These are phyloP conservation scores for Neotragus moschatus DNA, from an alignment of 2,113 vertebrate species.

Conservation along the genomic window DNA sequence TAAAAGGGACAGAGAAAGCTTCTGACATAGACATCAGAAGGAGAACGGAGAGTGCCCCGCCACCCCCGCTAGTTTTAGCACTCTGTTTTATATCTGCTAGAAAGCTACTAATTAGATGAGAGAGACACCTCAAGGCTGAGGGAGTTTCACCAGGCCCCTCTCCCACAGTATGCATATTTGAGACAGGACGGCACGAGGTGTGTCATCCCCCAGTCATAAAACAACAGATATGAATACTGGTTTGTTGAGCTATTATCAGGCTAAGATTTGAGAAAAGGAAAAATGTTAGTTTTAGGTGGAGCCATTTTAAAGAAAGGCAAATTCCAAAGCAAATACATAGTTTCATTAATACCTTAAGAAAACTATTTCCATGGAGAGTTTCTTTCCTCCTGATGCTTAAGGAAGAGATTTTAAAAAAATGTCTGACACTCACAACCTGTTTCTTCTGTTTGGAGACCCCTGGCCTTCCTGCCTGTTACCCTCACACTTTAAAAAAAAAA, in stretches of 20 bases:
- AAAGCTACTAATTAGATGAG: background rate
- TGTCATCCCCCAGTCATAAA: background rate
- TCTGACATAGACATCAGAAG: background rate
- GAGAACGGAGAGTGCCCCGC: background rate
- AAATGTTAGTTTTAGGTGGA: background rate
- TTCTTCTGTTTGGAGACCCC: background rate
- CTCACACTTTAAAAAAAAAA: background rate
- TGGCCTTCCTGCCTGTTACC: background rate
- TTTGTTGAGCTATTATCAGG: background rate
- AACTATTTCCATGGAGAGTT: background rate
- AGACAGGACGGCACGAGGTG: fast-evolving
- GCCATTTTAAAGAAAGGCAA: background rate
- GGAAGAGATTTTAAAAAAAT: background rate
- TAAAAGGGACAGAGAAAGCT: background rate
- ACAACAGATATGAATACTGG: background rate
- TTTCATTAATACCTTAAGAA: background rate
- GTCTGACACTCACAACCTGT: background rate
- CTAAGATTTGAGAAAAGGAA: background rate
- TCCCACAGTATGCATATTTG: background rate
- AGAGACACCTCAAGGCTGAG: background rate
- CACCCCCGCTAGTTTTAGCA: background rate
- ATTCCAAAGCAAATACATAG: background rate
- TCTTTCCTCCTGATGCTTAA: background rate
- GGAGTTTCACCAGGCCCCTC: background rate
- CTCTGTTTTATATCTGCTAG: background rate